phyloP scores from a whole-genome alignment of 2,888 invertebrate species.

The Hanleya hanleyi region DNA sequence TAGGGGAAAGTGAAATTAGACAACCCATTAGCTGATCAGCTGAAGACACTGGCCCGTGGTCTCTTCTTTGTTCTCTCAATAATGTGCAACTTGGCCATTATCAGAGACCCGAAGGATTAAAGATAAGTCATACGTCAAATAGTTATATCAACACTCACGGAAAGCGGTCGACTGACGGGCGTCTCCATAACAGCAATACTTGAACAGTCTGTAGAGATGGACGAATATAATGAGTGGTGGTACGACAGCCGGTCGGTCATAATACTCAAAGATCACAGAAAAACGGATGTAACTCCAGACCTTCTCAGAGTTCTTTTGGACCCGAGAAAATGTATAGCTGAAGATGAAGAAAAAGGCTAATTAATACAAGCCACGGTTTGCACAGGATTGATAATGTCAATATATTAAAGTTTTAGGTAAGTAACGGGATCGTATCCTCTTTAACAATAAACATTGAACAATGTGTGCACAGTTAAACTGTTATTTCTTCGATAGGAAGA shows the following conservation, averaged over 20 bases:
- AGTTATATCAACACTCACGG: constrained; percentile 52
- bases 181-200: constrained; percentile 21
- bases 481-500: too few relatives aligned
- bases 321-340: constrained; percentile 71
- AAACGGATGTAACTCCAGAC: constrained; percentile 72
- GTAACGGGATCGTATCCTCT: too few relatives aligned
- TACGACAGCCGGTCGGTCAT: constrained; percentile 67
- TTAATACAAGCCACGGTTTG: too few relatives aligned
- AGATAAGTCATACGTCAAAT: background rate
- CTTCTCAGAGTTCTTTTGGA: constrained; percentile 66
- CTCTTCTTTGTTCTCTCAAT: too few relatives aligned
- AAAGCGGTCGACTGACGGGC: constrained; percentile 51
- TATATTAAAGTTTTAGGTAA: too few relatives aligned
- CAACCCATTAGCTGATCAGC: too few relatives aligned
- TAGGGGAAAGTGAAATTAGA: too few relatives aligned
- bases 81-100: too few relatives aligned
- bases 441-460: too few relatives aligned
- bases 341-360: constrained; percentile 16
- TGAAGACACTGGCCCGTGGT: too few relatives aligned
- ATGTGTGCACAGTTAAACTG: too few relatives aligned
- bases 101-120: constrained; percentile 10
- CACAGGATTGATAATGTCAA: too few relatives aligned
- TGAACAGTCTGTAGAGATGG: constrained; percentile 51
- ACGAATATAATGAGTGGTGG: constrained; percentile 69
- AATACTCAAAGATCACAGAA: constrained; percentile 69